Evolutionary conservation across 2,797 vertebrate species (phyloP).

Genomic region (Labroides dimidiatus): DNA sequence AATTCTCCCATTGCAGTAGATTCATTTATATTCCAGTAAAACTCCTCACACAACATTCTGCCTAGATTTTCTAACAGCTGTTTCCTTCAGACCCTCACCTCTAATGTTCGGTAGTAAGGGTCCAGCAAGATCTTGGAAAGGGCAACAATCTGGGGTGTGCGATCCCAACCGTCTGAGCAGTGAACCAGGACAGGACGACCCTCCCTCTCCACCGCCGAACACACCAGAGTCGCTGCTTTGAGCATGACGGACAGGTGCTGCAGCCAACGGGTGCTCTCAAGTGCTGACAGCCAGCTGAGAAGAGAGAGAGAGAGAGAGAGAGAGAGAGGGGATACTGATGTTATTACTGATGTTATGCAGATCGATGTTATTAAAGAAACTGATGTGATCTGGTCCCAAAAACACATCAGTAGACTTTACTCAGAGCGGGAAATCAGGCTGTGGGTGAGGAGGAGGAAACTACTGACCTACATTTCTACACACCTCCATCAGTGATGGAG

Average conservation of each 20-base stretch:
- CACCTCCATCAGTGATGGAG: slow-evolving; percentile 11
- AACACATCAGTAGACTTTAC: not conserved
- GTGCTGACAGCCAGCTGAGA: slow-evolving; percentile 95
- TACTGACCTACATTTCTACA: slow-evolving; percentile 21
- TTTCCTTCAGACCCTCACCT: slow-evolving; percentile 79
- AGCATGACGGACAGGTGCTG: slow-evolving; percentile 98
- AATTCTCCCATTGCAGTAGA: too few species aligned
- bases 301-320: slow-evolving; percentile 6
- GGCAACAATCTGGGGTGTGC: slow-evolving; percentile 96
- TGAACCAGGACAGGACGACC: slow-evolving; percentile 96
- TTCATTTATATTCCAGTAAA: too few species aligned
- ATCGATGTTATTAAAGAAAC: not conserved
- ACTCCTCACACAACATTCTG: too few species aligned
- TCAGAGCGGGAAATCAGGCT: not conserved
- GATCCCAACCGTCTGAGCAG: slow-evolving; percentile 98
- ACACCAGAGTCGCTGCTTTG: slow-evolving; percentile 95
- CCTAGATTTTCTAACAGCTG: not conserved
- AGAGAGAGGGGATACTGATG: too few species aligned
- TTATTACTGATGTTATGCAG: too few species aligned
- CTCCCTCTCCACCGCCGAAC: slow-evolving; percentile 93
- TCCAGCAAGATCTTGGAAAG: slow-evolving; percentile 95
- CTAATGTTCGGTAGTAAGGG: slow-evolving; percentile 96
- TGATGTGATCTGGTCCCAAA: slow-evolving; percentile 1
- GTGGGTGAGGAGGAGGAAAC: not conserved
- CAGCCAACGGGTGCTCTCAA: slow-evolving; percentile 98